These are phyloP conservation scores for Orchesella flavescens DNA, from an alignment of 2,888 invertebrate species.

Conservation along the genomic window DNA sequence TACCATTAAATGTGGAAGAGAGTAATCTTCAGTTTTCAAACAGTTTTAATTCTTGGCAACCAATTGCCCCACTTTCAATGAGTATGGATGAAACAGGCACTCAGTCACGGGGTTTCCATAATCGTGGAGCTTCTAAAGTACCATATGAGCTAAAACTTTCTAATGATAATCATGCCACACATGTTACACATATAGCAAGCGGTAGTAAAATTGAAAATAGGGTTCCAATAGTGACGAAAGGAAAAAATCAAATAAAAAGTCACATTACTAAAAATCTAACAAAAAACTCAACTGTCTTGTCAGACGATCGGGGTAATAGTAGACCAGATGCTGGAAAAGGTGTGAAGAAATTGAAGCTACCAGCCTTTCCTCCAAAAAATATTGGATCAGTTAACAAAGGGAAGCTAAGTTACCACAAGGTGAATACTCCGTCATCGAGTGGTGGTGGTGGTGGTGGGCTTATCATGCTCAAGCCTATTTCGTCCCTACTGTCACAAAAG, in stretches of 20 bases:
- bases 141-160: background rate
- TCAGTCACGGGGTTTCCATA: background rate
- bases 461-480: background rate
- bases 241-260: too few relatives aligned
- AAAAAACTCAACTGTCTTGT: background rate
- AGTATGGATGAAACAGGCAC: background rate
- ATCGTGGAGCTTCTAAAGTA: background rate
- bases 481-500: background rate
- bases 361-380: background rate
- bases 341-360: background rate
- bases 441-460: background rate
- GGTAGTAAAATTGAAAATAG: too few relatives aligned
- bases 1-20: background rate
- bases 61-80: background rate
- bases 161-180: background rate
- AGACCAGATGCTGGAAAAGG: background rate
- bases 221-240: too few relatives aligned
- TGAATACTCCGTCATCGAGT: background rate
- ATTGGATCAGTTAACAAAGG: background rate
- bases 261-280: background rate
- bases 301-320: background rate
- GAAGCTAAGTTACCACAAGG: background rate
- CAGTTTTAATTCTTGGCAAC: background rate
- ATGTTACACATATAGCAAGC: too few relatives aligned
- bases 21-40: background rate